Conservation (phyloP, 2,888 invertebrate genomes). For the Esperia sulphurella region DNA sequence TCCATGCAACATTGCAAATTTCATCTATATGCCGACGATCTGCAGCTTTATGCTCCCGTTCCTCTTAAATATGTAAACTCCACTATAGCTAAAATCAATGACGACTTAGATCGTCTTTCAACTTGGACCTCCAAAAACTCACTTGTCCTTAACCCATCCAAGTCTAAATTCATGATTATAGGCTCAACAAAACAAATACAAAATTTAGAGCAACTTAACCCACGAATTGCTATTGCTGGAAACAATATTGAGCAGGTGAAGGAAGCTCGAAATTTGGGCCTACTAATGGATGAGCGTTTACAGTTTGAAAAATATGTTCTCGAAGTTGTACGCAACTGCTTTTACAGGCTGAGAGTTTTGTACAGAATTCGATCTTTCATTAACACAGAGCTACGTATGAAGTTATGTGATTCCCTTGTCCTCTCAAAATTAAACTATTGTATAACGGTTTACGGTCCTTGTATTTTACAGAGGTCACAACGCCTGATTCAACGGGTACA, state of each 20-base stretch:
- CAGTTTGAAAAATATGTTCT: neutral
- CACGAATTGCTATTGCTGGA: neutral
- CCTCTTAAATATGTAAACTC: neutral
- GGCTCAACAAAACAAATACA: neutral
- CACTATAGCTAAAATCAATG: constrained; percentile 8
- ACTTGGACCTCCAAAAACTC: neutral
- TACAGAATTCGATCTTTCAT: neutral
- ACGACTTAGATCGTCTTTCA: constrained; percentile 7
- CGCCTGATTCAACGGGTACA: too few species aligned
- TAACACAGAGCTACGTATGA: neutral
- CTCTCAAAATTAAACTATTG: too few species aligned
- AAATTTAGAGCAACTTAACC: neutral
- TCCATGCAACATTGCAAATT: constrained; percentile 8
- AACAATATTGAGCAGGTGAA: neutral
- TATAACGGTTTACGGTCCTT: too few species aligned
- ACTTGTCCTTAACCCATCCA: neutral
- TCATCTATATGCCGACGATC: constrained; percentile 15
- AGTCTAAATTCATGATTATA: neutral
- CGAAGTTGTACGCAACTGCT: neutral
- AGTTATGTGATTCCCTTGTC: too few species aligned
- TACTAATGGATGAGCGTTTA: neutral
- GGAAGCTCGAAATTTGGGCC: neutral
- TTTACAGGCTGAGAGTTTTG: neutral
- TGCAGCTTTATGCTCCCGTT: constrained; percentile 10
- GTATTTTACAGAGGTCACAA: too few species aligned